Percentiles rank a stretch among this genome's conserved stretches.
These are phyloP conservation scores for Yponomeuta evonymella DNA, from an alignment of 2,888 invertebrate genomes.

Conservation along the genomic window DNA sequence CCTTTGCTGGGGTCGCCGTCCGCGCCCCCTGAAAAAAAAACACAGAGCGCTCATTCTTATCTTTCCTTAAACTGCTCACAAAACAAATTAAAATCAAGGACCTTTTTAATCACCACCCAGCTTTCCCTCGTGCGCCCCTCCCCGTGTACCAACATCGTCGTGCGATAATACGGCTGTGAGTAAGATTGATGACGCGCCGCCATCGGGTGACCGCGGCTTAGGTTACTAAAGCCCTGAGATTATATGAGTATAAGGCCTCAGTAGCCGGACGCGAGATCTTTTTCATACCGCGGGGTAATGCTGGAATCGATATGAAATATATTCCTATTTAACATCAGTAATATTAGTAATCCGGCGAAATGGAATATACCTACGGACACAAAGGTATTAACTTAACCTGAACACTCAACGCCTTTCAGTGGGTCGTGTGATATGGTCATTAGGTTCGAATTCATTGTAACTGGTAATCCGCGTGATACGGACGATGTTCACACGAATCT, in stretches of 20 bases:
- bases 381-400: too few relatives aligned
- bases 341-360: too few relatives aligned
- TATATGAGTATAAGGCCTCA: conserved; percentile 2
- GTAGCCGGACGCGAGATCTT: background rate
- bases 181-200: conserved; percentile 61
- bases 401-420: too few relatives aligned
- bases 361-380: too few relatives aligned
- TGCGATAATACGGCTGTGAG: conserved; percentile 67
- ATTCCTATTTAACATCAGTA: too few relatives aligned
- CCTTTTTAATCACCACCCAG: background rate
- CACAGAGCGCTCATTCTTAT: background rate
- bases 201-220: conserved; percentile 11
- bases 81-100: background rate
- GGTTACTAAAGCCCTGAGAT: conserved; percentile 6
- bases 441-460: too few relatives aligned
- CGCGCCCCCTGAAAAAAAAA: background rate
- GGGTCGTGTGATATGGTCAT: too few relatives aligned
- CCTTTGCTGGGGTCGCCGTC: too few relatives aligned
- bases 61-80: background rate
- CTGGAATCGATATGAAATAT: conserved; percentile 14
- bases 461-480: too few relatives aligned
- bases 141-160: background rate
- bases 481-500: too few relatives aligned
- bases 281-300: conserved; percentile 19
- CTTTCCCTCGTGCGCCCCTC: background rate